Evolutionary conservation across 2,797 vertebrate genomes (phyloP).

Genomic region (Hylomyscus alleni): DNA sequence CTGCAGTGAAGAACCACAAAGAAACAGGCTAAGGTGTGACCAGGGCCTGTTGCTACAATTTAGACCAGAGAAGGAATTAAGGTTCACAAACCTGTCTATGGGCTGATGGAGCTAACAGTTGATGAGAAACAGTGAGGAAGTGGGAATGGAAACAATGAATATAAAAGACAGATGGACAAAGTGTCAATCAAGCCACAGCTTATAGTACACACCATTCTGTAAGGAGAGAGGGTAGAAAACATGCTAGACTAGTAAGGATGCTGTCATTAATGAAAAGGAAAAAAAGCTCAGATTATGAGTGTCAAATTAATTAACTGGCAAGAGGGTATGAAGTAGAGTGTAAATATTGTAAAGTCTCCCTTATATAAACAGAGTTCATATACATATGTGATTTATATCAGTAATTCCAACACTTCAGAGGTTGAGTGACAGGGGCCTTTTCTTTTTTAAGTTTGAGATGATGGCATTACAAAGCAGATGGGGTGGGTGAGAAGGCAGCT

Average conservation of each 20-base stretch:
- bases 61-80: background rate
- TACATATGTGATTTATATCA: background rate
- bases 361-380: background rate
- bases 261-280: slow-evolving; percentile 40
- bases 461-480: background rate
- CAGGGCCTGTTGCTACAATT: background rate
- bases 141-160: slow-evolving; percentile 39
- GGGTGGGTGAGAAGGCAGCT: background rate
- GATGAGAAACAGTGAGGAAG: background rate
- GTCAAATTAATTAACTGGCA: background rate
- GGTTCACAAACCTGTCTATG: background rate
- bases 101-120: background rate
- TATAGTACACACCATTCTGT: background rate
- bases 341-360: background rate
- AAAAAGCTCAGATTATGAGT: slow-evolving; percentile 27
- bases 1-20: background rate
- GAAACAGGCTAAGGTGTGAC: background rate
- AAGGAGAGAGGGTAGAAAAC: background rate
- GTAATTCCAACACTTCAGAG: background rate
- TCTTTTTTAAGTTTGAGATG: background rate
- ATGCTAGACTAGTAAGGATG: background rate
- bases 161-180: background rate
- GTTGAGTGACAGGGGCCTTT: background rate
- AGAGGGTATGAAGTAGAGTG: background rate
- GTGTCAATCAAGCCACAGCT: background rate